Evolutionary conservation across 2,888 invertebrate species (phyloP), one percentile per base, ranked within the genome.

Genomic region (Hypomecis atomaria): DNA sequence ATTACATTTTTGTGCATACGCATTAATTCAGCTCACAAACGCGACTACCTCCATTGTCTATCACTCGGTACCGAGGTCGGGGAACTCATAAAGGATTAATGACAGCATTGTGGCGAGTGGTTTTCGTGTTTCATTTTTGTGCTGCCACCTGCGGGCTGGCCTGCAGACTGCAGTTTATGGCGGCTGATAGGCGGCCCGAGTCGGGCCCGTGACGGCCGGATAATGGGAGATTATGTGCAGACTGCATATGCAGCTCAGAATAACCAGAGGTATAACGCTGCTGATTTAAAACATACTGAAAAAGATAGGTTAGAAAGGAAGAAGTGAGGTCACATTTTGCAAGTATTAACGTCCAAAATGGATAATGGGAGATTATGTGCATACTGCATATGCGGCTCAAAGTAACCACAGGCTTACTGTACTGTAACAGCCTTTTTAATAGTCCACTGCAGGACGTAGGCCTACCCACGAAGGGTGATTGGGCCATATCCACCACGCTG

Each of bases 41-140:
- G 73, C 85, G 77, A 83, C 90, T 86, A 87, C 88, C 85, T 87
- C 89, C 90, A 92, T 92, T 92, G 92, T 92, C 92, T 92, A 91
- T 90, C 90, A 90, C 87, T 81, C 78, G 76, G 79, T 75, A 73
- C 79, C 56, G 82, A 80, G 92, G 84, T 89, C 88, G 82, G 76
- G 75, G 86, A 87, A 85, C 91, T 82, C 86, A 87, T 90, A 89
- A 86, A 90, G 87, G 88, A 91, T 89, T 92, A 90, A 90, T 89
- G 90, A 87, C 85, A 86, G 85, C 81, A 88, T 89, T 90, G 89
- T 88, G 81, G 79, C 48, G 79, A 81, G 78, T 76, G 78, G 78
- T 78, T 81, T 78, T 79, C 79, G 74, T 81, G 79, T 79, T 79
- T 82, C 82, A 82, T 84, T 86, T 85, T 85, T 85, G 74, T 74